Base-by-base conservation (phyloP, 2,888 invertebrate species). In the Laothoe populi region DNA sequence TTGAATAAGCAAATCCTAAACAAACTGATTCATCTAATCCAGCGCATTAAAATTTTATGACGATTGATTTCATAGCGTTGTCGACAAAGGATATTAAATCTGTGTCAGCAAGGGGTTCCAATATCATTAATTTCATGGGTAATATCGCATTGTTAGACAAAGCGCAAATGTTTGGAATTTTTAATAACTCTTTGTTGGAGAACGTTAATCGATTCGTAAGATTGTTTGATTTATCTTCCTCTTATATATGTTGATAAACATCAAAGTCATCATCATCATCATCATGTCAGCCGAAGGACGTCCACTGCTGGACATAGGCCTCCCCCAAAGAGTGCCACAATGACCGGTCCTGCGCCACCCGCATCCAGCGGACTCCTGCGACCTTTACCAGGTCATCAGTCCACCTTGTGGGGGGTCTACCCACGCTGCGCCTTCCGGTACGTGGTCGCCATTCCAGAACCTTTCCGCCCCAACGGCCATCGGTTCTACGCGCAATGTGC, bases 81-180 rank as follows among this genome's bases (percentile, higher is more conserved):
- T 48, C 42, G 13, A 49, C 40, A 35, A 46, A 58, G 48, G 58
- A 58, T 59, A 58, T 42, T 38, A 61, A 66, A 63, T 61, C 48
- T 26, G 45, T 40, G 57, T 60, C 60, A 59, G 46, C 53, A 49
- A 49, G 61, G 24, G 59, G 40, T 64, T 57, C 49, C 38, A 63
- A 64, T 57, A 64, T 66, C 63, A 66, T 64, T 68, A 63, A 68
- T 61, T 66, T 61, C 24, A 53, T 53, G 35, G 61, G 63, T 60
- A 66, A 65, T 65, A 65, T 66, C 63, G 60, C 57, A 59, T 62
- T 61, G 21, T 40, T 48, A 38, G 62, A 58, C 58, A 62, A 31
- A 40, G 31, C 58, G 26, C 40, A 42, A 48, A 40, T 57, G 57
- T 60, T 63, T 45, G 60, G 57, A 44, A 57, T 63, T 63, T 63